Conservation (phyloP, 2,888 invertebrate genomes). For the Rotaria socialis region DNA sequence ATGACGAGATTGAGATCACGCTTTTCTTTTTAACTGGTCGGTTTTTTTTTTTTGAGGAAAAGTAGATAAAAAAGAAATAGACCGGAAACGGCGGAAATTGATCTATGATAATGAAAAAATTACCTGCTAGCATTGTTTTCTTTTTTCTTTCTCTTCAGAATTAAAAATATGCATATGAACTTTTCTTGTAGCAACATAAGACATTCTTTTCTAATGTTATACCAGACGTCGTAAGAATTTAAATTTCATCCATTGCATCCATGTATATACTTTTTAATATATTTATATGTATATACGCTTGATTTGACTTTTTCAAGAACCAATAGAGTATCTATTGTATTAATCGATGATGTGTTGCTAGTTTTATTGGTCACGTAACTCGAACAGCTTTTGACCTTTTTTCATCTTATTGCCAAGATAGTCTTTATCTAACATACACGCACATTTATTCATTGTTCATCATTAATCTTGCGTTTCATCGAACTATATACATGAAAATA, state of each 20-base stretch:
- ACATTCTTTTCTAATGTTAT: no score
- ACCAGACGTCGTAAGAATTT: no score
- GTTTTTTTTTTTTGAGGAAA: not conserved
- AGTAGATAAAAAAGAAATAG: not conserved
- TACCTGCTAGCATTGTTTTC: no score
- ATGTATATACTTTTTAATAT: no score
- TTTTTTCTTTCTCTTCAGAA: no score
- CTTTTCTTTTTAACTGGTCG: not conserved
- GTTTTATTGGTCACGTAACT: constrained; percentile 7
- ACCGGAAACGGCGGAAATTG: not conserved
- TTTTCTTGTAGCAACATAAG: no score
- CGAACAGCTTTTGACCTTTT: not conserved
- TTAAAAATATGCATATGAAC: no score
- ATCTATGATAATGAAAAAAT: not conserved
- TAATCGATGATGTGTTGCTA: not conserved
- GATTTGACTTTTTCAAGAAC: not conserved
- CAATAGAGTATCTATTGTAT: not conserved
- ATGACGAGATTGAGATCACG: not conserved
- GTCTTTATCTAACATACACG: constrained; percentile 3
- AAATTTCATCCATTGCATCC: no score
- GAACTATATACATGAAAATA: not conserved
- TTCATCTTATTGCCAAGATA: not conserved
- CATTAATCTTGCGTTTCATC: not conserved
- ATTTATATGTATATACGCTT: not conserved
- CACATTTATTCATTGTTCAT: constrained; percentile 9